Evolutionary conservation across 1,140 invertebrate genomes (phyloP).

Genomic region (Lepidurus couesii): DNA sequence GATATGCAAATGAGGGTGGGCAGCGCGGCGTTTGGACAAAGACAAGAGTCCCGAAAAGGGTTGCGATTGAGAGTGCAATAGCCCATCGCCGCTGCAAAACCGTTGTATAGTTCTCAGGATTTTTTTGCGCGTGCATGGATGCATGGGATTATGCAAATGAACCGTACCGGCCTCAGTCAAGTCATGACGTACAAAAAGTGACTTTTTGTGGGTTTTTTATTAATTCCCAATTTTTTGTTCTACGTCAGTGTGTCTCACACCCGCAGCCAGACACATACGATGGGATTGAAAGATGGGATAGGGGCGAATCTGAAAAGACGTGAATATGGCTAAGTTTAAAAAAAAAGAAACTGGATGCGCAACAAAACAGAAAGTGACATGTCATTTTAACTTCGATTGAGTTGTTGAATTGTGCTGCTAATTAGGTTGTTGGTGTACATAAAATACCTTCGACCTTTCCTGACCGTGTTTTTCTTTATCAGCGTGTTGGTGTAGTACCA

Average conservation of each 20-base stretch:
- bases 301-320: slow-evolving; percentile 20
- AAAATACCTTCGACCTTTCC: slow-evolving; percentile 19
- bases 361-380: slow-evolving; percentile 19
- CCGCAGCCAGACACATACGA: slow-evolving; percentile 15
- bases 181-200: slow-evolving; percentile 22
- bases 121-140: slow-evolving; percentile 21
- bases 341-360: slow-evolving; percentile 7
- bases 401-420: slow-evolving; percentile 22
- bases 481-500: no score
- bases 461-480: not conserved
- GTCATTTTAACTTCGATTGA: slow-evolving; percentile 22
- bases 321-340: slow-evolving; percentile 12
- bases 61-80: slow-evolving; percentile 22
- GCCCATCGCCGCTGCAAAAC: slow-evolving; percentile 20
- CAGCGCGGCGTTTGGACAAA: slow-evolving; percentile 17
- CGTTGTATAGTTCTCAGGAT: slow-evolving; percentile 22
- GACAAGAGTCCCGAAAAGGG: slow-evolving; percentile 20
- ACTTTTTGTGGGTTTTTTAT: slow-evolving; percentile 17
- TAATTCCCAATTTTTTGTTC: slow-evolving; percentile 22
- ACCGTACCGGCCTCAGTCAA: slow-evolving; percentile 20
- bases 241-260: slow-evolving; percentile 18
- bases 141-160: slow-evolving; percentile 22
- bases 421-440: slow-evolving; percentile 22
- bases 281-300: not conserved
- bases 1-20: slow-evolving; percentile 21